phyloP scores from a whole-genome alignment of 2,888 invertebrate genomes.

The Copidosoma aretas region DNA sequence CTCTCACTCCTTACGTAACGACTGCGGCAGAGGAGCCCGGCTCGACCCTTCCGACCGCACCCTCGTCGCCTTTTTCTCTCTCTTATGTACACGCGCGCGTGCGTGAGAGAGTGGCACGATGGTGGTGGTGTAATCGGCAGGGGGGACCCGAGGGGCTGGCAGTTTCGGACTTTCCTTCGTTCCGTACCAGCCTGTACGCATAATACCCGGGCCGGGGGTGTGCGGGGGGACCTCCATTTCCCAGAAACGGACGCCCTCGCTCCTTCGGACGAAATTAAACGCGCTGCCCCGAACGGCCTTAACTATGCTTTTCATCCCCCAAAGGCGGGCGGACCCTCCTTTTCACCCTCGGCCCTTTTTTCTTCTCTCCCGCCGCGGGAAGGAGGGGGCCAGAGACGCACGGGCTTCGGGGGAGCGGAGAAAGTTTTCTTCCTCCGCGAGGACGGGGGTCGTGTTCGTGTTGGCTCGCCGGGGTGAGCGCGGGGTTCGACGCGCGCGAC shows the following conservation, averaged over 20 bases:
- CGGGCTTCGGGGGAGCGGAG: background rate
- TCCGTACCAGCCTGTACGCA: slow-evolving; percentile 1
- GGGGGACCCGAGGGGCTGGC: slow-evolving; percentile 21
- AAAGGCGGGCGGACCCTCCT: background rate
- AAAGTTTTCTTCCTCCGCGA: background rate
- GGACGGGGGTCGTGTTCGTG: background rate
- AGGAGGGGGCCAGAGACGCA: background rate
- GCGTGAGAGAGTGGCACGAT: no score
- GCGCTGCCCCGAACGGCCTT: slow-evolving; percentile 26
- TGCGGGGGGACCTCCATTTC: no score
- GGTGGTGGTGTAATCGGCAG: slow-evolving; percentile 5
- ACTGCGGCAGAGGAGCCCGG: slow-evolving; percentile 3
- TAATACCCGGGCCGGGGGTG: background rate
- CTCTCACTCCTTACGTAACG: slow-evolving; percentile 37
- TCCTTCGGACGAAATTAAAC: slow-evolving; percentile 32
- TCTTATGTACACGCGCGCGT: background rate
- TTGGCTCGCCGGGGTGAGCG: no score
- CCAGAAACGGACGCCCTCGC: background rate
- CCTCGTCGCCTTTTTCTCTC: slow-evolving; percentile 7
- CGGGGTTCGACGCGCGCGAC: slow-evolving; percentile 5
- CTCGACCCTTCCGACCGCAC: slow-evolving; percentile 9
- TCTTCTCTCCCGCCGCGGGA: no score
- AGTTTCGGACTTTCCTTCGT: slow-evolving; percentile 30
- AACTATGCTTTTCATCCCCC: slow-evolving; percentile 30
- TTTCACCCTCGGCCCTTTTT: background rate